phyloP scores from a whole-genome alignment of 1,140 invertebrate genomes.

The Halictus rubicundus region DNA sequence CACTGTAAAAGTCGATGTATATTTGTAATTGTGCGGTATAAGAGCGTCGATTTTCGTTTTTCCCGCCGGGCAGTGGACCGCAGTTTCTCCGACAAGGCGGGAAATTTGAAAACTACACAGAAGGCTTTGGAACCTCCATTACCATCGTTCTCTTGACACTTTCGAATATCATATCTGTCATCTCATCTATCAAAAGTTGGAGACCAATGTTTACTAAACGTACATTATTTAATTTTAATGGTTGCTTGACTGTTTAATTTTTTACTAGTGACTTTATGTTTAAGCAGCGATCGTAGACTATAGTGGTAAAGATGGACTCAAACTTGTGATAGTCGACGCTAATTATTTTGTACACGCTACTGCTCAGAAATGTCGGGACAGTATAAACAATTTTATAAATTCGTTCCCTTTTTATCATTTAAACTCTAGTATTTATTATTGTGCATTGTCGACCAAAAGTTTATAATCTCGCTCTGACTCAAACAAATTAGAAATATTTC shows the following conservation, averaged over 20 bases:
- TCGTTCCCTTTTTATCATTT: neutral
- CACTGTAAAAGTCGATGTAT: conserved; percentile 9
- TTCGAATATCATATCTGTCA: neutral
- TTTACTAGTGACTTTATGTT: neutral
- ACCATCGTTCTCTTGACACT: neutral
- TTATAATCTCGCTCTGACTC: too few relatives aligned
- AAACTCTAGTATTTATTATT: neutral
- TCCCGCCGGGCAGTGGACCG: too few relatives aligned
- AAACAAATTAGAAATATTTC: too few relatives aligned
- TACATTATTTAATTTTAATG: neutral
- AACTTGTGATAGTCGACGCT: neutral
- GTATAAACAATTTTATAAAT: neutral
- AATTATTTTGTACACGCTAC: neutral
- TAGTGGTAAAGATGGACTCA: conserved; percentile 8
- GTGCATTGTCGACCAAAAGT: neutral
- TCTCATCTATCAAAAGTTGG: neutral
- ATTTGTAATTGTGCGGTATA: conserved; percentile 15
- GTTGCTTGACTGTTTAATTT: neutral
- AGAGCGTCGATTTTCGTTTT: conserved; percentile 12
- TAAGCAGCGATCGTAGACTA: too few relatives aligned
- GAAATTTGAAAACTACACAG: neutral
- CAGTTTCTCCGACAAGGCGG: neutral
- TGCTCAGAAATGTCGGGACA: neutral
- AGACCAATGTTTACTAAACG: neutral
- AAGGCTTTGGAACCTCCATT: neutral